These are phyloP conservation scores for Acanthopleura granulata DNA, from an alignment of 2,888 invertebrate species.

Conservation along the genomic window DNA sequence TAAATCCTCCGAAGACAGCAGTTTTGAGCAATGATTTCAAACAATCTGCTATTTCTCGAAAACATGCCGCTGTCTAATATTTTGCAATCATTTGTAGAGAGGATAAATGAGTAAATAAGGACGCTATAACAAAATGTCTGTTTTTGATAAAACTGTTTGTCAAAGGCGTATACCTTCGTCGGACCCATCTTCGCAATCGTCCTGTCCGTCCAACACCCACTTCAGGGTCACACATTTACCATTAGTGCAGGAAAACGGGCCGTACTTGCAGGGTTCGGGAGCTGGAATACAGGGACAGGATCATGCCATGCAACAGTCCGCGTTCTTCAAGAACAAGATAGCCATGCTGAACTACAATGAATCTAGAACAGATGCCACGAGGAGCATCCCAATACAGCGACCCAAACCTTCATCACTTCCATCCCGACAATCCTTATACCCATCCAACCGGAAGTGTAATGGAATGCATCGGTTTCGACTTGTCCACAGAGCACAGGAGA, in stretches of 20 bases:
- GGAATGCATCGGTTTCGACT: conserved; percentile 19
- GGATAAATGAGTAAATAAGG: no score
- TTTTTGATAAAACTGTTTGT: no score
- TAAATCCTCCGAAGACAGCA: no score
- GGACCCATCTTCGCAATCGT: conserved; percentile 12
- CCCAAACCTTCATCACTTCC: conserved; percentile 24
- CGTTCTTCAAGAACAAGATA: no score
- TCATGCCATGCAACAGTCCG: no score
- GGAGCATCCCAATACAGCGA: not conserved
- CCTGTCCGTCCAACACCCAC: conserved; percentile 40
- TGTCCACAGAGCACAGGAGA: conserved; percentile 8
- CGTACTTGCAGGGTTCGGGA: conserved; percentile 31
- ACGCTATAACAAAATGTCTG: no score
- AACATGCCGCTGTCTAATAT: not conserved
- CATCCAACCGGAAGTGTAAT: conserved; percentile 13
- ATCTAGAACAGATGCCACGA: not conserved
- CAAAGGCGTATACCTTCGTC: conserved; percentile 13
- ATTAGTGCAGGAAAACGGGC: conserved; percentile 40
- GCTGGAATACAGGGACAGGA: conserved; percentile 25
- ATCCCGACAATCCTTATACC: conserved; percentile 24
- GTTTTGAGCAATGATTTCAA: no score
- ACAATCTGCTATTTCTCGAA: no score
- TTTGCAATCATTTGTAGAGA: not conserved
- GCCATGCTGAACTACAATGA: no score
- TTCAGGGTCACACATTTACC: conserved; percentile 34